Evolutionary conservation across 1,140 invertebrate genomes (phyloP).

Genomic region (Oscheius sp.): DNA sequence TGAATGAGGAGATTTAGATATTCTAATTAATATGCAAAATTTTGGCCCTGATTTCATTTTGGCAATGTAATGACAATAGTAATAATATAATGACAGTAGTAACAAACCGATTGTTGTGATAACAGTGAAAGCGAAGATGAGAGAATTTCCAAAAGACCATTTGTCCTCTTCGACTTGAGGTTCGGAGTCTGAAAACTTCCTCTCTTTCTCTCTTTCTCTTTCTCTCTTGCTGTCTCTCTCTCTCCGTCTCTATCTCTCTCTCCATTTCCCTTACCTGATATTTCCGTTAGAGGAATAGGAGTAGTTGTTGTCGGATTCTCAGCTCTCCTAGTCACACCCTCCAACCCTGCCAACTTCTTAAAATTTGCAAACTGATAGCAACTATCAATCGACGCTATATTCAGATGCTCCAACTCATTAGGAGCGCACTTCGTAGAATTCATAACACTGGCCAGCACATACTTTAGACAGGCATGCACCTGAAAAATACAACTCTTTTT

Average conservation of each 20-base stretch:
- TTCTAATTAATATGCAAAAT: too few relatives aligned
- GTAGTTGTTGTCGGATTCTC: neutral
- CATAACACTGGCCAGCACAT: constrained; percentile 13
- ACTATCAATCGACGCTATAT: constrained; percentile 27
- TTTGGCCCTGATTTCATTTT: too few relatives aligned
- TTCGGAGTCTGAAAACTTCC: constrained; percentile 16
- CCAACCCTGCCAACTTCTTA: neutral
- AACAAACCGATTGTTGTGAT: constrained; percentile 41
- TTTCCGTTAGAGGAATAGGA: neutral
- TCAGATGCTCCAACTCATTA: constrained; percentile 25
- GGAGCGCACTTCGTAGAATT: constrained; percentile 14
- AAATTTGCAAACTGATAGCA: constrained; percentile 31
- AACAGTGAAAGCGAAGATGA: constrained; percentile 43
- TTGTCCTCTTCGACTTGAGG: constrained; percentile 16
- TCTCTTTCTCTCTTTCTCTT: too few relatives aligned
- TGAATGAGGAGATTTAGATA: too few relatives aligned
- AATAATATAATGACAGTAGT: neutral
- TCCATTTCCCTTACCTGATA: constrained; percentile 14
- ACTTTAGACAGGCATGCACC: constrained; percentile 26
- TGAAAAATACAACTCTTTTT: constrained; percentile 13
- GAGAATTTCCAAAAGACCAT: constrained; percentile 38
- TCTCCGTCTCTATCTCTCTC: neutral
- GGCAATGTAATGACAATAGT: neutral
- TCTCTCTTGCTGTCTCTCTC: too few relatives aligned
- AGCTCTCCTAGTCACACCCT: neutral